Conservation (phyloP, 23 tunicate species). For the Phallusia fumigata region DNA sequence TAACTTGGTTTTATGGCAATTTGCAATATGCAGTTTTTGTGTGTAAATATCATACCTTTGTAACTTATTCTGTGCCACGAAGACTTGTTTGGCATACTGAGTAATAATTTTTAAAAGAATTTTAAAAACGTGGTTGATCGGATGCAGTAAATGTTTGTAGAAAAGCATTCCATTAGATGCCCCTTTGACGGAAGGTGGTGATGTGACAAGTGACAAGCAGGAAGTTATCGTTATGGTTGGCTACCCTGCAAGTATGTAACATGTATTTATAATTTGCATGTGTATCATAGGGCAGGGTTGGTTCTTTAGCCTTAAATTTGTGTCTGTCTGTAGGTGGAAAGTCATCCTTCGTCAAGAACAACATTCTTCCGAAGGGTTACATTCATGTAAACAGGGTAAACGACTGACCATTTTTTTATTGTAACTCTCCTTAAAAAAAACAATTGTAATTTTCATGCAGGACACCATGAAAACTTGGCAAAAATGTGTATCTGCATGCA, state of each 20-base stretch:
- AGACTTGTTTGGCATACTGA: too few species aligned
- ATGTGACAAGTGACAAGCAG: conserved; percentile 46
- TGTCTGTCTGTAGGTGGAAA: conserved; percentile 51
- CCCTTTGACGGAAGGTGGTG: conserved; percentile 26
- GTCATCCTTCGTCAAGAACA: conserved; percentile 57
- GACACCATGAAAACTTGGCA: conserved; percentile 96
- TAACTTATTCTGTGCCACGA: too few species aligned
- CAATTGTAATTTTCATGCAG: conserved; percentile 5
- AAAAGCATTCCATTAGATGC: neutral
- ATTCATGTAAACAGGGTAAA: conserved; percentile 57
- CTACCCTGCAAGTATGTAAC: conserved; percentile 70
- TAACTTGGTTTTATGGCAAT: too few species aligned
- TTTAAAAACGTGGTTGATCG: neutral
- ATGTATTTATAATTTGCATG: too few species aligned
- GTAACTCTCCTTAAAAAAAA: too few species aligned
- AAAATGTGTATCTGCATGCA: conserved; percentile 78
- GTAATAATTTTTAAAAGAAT: too few species aligned
- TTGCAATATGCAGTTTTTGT: too few species aligned
- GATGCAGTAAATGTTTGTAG: neutral
- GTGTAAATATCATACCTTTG: too few species aligned
- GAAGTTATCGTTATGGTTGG: conserved; percentile 85
- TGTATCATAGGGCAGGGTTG: too few species aligned
- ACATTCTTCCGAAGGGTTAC: conserved; percentile 62
- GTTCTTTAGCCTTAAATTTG: too few species aligned
- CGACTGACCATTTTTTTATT: neutral